Evolutionary conservation across 2,113 vertebrate genomes (phyloP), one percentile per base, ranked within the genome.

Genomic region (Oenanthe oenanthe): DNA sequence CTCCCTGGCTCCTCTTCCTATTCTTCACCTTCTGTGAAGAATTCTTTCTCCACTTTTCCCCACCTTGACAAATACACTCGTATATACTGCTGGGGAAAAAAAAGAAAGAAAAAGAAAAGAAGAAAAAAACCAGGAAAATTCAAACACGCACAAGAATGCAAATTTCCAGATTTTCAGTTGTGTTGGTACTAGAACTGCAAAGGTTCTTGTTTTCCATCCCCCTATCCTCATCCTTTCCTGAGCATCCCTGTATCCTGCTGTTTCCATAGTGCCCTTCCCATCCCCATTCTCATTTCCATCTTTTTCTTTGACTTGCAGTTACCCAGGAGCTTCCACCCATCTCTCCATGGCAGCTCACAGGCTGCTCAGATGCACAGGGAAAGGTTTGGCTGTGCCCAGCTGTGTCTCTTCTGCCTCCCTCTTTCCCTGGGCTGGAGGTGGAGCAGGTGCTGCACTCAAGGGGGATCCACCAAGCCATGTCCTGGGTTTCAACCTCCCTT

Each of bases 91-190:
- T 25, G 13, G 7, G 1, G 6, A 2, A 13, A 51, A 40, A 17
- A 56, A 17, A 0, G 15, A 21, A 1, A 34, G 2, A 5, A 29
- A 32, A 0, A 26, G 11, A 3, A 56, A 8, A 28, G 29, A 3
- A 29, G 24, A 22, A 8, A 42, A 21, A 25, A 5, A 28, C 4
- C 10, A 43, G 3, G 6, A 51, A 83, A 32, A 40, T 32, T 42
- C 14, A 17, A 58, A 26, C 24, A 50, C 6, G 42, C 5, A 38
- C 3, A 29, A 51, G 32, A 50, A 1, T 10, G 61, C 17, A 1
- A 9, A 2, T 34, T 78, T 58, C 22, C 34, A 43, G 26, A 31
- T 76, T 66, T 88, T 74, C 14, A 4, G 3, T 18, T 71, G 31
- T 14, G 12, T 10, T 61, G 19, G 6, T 36, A 22, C 13, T 56